phyloP scores from a whole-genome alignment of 2,113 vertebrate genomes.

The Tapirus terrestris region DNA sequence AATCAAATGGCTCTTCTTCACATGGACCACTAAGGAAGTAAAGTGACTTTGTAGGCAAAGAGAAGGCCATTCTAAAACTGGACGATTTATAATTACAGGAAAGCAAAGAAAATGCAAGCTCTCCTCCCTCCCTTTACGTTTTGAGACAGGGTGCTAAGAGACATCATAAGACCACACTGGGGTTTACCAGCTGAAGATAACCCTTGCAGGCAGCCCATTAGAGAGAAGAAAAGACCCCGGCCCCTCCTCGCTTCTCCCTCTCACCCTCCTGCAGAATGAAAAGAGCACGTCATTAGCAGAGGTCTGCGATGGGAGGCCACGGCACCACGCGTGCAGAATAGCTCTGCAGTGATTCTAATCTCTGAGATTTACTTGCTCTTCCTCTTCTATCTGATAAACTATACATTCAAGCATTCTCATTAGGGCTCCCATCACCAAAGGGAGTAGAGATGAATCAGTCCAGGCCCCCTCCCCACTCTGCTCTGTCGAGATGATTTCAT shows the following conservation, averaged over 20 bases:
- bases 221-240: conserved; percentile 61
- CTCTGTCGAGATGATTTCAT: conserved; percentile 84
- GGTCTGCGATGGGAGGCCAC: not conserved
- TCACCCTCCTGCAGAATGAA: conserved; percentile 53
- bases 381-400: conserved; percentile 81
- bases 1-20: conserved; percentile 63
- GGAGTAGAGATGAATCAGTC: conserved; percentile 79
- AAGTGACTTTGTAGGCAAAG: conserved; percentile 41
- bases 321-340: not conserved
- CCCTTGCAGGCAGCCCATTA: conserved; percentile 70
- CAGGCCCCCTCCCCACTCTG: conserved; percentile 77
- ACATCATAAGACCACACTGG: not conserved
- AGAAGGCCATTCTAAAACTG: conserved; percentile 3
- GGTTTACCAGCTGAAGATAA: conserved; percentile 61
- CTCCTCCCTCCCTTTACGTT: conserved; percentile 22
- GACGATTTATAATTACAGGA: conserved; percentile 63
- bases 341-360: conserved; percentile 73
- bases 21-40: conserved; percentile 48
- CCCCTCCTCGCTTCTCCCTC: not conserved
- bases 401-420: conserved; percentile 79
- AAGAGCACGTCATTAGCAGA: conserved; percentile 67
- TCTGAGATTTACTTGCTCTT: conserved; percentile 76
- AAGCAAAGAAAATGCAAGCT: conserved; percentile 51
- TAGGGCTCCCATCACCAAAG: conserved; percentile 80
- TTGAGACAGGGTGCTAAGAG: conserved; percentile 38